Evolutionary conservation across 2,113 vertebrate species (phyloP), one percentile per base, ranked within the genome.

Genomic region (Aix galericulata): DNA sequence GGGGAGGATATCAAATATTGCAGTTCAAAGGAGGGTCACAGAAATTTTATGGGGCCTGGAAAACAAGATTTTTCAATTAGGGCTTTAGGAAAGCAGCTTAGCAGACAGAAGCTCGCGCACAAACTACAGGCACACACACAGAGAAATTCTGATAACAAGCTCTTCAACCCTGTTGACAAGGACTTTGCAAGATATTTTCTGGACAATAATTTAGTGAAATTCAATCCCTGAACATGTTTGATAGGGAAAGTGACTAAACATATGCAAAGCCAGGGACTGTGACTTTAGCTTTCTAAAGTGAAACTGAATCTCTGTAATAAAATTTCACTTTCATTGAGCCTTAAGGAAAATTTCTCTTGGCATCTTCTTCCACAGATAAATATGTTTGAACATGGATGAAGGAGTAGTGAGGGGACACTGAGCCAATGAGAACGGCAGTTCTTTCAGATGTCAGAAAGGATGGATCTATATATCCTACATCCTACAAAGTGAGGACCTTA

Each of bases 11-110:
- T 75, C 66, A 93, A 38, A 82, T 72, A 53, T 46, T 91, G 38
- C 42, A 95, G 83, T 91, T 93, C 94, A 94, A 78, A 96, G 42
- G 17, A 91, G 29, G 81, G 94, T 91, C 81, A 92, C 69, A 86
- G 64, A 91, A 91, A 71, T 17, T 2, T 88, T 62, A 81, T 46
- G 59, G 25, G 56, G 32, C 7, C 73, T 91, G 86, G 74, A 84
- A 97, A 95, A 77, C n/a, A 85, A 93, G 77, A 73, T 58, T 79
- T 94, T 66, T 62, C 12, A 46, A 44, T 16, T 25, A 66, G 48
- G n/a, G 48, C 44, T 82, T 86, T 79, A 77, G 79, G 75, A 91
- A n/a, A 62, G 21, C 26, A 91, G 26, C 44, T 89, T 80, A 68
- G 68, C 82, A 82, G 55, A 23, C 59, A 14, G 55, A 64, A 91